Conservation (phyloP, 37 sponge, comb jelly and placozoan genomes). For the Axinella damicornis region DNA sequence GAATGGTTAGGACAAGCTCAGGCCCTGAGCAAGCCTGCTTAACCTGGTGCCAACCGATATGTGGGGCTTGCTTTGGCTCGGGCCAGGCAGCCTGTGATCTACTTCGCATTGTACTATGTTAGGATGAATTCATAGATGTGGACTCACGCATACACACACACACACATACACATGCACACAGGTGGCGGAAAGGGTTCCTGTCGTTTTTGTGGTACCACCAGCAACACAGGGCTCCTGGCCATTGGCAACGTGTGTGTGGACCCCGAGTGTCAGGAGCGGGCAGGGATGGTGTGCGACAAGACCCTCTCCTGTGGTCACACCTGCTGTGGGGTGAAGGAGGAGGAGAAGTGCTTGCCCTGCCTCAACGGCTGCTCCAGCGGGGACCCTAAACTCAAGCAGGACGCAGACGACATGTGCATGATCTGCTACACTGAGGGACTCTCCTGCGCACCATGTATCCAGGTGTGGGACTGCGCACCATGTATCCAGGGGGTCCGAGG, state of each 20-base stretch:
- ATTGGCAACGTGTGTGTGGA: slow-evolving; percentile 88
- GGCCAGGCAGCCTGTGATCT: too few relatives aligned
- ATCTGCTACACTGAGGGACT: slow-evolving; percentile 95
- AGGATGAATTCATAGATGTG: neutral
- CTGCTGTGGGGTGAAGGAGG: slow-evolving; percentile 92
- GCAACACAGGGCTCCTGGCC: slow-evolving; percentile 76
- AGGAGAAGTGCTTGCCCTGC: slow-evolving; percentile 90
- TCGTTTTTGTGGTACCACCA: slow-evolving; percentile 91
- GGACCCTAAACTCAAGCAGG: slow-evolving; percentile 82
- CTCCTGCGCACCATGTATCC: slow-evolving; percentile 85
- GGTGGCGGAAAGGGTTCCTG: slow-evolving; percentile 85
- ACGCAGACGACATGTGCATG: slow-evolving; percentile 99
- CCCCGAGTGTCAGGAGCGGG: slow-evolving; percentile 88
- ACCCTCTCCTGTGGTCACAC: slow-evolving; percentile 92
- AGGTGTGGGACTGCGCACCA: slow-evolving; percentile 38
- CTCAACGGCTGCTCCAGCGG: slow-evolving; percentile 82
- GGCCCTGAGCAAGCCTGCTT: too few relatives aligned
- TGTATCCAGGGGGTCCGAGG: neutral
- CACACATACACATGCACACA: neutral
- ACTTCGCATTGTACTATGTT: too few relatives aligned
- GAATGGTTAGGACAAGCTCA: too few relatives aligned
- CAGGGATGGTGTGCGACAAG: slow-evolving; percentile 77
- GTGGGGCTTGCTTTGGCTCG: too few relatives aligned
- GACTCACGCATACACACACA: too few relatives aligned
- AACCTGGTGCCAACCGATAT: too few relatives aligned